Conservation (phyloP, 1,140 invertebrate species). For the Eupeodes corollae region DNA sequence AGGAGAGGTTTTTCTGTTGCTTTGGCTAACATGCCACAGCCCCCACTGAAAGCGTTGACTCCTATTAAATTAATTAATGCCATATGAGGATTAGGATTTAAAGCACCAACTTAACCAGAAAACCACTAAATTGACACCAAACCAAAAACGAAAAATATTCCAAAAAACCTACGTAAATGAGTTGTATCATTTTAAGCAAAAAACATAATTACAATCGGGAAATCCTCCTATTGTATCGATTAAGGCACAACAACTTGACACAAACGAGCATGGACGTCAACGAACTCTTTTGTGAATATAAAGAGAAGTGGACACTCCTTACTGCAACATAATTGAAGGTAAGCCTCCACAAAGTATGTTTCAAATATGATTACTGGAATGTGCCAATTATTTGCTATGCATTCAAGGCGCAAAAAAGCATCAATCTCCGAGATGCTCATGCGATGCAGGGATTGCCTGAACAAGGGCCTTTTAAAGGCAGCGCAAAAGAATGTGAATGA, state of each 20-base stretch:
- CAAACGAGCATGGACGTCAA: no score
- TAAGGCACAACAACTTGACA: no score
- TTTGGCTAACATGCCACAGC: not conserved
- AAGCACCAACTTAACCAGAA: constrained; percentile 9
- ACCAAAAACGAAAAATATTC: not conserved
- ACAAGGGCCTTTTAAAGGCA: no score
- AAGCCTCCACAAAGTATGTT: constrained; percentile 3
- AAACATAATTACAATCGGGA: constrained; percentile 10
- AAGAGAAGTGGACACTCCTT: no score
- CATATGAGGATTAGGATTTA: not conserved
- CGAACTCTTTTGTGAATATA: not conserved
- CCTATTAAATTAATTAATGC: constrained; percentile 8
- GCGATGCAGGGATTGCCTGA: no score
- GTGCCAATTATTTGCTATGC: no score
- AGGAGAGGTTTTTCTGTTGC: no score
- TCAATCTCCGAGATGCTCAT: no score
- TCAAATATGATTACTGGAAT: no score
- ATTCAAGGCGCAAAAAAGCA: no score
- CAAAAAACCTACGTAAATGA: constrained; percentile 9
- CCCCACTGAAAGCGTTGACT: constrained; percentile 8
- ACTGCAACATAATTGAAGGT: constrained; percentile 9
- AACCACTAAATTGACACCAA: not conserved
- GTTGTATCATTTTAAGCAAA: constrained; percentile 8
- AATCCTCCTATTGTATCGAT: constrained; percentile 9
- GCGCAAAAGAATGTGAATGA: no score